A percentile compares a stretch with the other conserved stretches of the same genome.
phyloP scores from a whole-genome alignment of 2,797 vertebrate species.

The Protonibea diacanthus region DNA sequence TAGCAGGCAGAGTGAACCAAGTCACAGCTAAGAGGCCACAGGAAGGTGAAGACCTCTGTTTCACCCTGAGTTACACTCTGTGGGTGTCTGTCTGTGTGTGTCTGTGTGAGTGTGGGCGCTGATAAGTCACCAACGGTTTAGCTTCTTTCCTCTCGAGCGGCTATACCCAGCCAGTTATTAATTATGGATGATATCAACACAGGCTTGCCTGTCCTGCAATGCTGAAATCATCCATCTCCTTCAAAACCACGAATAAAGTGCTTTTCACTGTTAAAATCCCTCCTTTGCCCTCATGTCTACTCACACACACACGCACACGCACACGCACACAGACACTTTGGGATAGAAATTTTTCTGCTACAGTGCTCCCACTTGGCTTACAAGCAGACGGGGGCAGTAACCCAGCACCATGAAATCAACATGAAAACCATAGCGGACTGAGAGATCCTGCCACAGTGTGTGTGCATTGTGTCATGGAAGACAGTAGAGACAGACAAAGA shows the following conservation, averaged over 20 bases:
- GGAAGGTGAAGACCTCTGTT: slow-evolving; percentile 67
- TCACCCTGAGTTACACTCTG: slow-evolving; percentile 54
- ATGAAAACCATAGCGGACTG: slow-evolving; percentile 67
- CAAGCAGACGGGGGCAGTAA: slow-evolving; percentile 56
- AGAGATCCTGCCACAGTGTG: slow-evolving; percentile 40
- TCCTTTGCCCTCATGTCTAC: slow-evolving; percentile 43
- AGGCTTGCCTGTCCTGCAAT: slow-evolving; percentile 52
- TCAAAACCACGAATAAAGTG: slow-evolving; percentile 75
- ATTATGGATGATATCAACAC: slow-evolving; percentile 77
- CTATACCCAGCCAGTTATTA: slow-evolving; percentile 56
- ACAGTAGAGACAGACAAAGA: slow-evolving; percentile 22
- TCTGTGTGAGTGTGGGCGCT: slow-evolving; percentile 32
- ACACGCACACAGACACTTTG: slow-evolving; percentile 34
- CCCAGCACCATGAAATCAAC: slow-evolving; percentile 62
- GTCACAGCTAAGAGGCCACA: slow-evolving; percentile 56
- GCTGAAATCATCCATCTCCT: slow-evolving; percentile 58
- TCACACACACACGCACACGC: slow-evolving; percentile 25
- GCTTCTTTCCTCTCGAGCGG: slow-evolving; percentile 52
- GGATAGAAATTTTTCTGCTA: slow-evolving; percentile 62
- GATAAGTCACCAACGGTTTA: slow-evolving; percentile 62
- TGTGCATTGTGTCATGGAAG: not conserved
- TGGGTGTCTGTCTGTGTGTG: slow-evolving; percentile 4
- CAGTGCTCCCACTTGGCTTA: slow-evolving; percentile 63
- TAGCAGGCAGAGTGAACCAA: slow-evolving; percentile 43
- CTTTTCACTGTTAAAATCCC: slow-evolving; percentile 72